Percentiles rank a stretch among this genome's conserved stretches.
Evolutionary conservation across 2,888 invertebrate genomes (phyloP).

Genomic region (Oxytorus armatus): DNA sequence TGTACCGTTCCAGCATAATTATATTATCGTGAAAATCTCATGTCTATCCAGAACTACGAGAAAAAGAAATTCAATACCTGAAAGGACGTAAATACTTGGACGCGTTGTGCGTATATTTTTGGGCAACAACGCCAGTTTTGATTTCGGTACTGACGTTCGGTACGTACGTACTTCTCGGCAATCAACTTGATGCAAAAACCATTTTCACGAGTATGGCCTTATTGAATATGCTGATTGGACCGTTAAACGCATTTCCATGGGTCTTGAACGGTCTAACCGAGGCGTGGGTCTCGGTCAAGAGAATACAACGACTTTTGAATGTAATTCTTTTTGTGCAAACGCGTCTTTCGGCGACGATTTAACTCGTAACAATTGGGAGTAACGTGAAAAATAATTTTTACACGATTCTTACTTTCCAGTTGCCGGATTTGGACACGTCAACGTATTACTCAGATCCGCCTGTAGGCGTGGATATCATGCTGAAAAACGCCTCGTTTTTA

Average conservation of each 20-base stretch:
- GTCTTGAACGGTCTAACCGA: slow-evolving; percentile 98
- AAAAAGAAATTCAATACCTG: slow-evolving; percentile 91
- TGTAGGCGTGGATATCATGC: slow-evolving; percentile 75
- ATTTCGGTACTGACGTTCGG: slow-evolving; percentile 94
- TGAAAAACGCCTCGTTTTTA: slow-evolving; percentile 75
- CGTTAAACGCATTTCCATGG: slow-evolving; percentile 99
- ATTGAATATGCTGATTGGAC: slow-evolving; percentile 97
- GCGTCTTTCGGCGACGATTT: too few relatives aligned
- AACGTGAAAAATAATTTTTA: neutral
- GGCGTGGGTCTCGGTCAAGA: slow-evolving; percentile 96
- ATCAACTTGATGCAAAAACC: slow-evolving; percentile 93
- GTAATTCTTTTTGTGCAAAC: slow-evolving; percentile 83
- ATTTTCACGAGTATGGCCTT: slow-evolving; percentile 97
- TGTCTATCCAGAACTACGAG: slow-evolving; percentile 86
- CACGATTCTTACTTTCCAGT: slow-evolving; percentile 83
- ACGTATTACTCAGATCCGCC: slow-evolving; percentile 86
- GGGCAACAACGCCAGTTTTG: slow-evolving; percentile 98
- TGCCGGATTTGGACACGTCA: slow-evolving; percentile 88
- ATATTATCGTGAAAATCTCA: neutral
- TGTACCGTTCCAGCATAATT: neutral
- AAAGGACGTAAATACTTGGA: slow-evolving; percentile 97
- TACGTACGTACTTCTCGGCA: slow-evolving; percentile 91
- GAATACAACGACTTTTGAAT: slow-evolving; percentile 93
- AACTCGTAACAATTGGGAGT: neutral
- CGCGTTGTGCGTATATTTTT: slow-evolving; percentile 98